phyloP scores from a whole-genome alignment of 2,113 vertebrate genomes.

The Zingel zingel region DNA sequence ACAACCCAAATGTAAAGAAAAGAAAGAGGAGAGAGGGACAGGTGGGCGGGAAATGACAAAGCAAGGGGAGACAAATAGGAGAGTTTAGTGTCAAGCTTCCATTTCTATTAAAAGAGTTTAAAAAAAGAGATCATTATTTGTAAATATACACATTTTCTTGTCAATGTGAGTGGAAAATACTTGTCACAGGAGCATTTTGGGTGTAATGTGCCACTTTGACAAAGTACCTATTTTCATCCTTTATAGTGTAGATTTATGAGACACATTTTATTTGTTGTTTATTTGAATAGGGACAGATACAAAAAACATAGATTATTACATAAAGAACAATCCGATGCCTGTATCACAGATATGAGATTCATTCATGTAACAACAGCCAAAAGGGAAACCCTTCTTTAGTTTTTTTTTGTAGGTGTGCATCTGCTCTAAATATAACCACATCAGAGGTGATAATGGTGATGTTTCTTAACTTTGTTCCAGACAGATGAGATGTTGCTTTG shows the following conservation, averaged over 20 bases:
- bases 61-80: constrained; percentile 38
- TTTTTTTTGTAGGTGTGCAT: constrained; percentile 7
- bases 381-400: constrained; percentile 34
- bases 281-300: too few species aligned
- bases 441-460: background rate
- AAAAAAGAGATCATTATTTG: constrained; percentile 57
- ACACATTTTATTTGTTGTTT: too few species aligned
- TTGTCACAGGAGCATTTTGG: constrained; percentile 28
- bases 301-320: too few species aligned
- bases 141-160: constrained; percentile 54
- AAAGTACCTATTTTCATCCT: constrained; percentile 20
- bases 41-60: constrained; percentile 61
- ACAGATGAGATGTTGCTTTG: background rate
- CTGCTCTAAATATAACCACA: background rate
- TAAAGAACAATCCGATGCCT: too few species aligned
- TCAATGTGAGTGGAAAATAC: constrained; percentile 46
- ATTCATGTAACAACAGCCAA: constrained; percentile 39
- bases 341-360: too few species aligned
- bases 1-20: constrained; percentile 48
- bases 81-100: constrained; percentile 48
- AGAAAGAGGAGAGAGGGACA: constrained; percentile 35
- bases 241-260: constrained; percentile 13
- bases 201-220: constrained; percentile 20
- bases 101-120: constrained; percentile 15
- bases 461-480: constrained; percentile 1